Evolutionary conservation across 2,797 vertebrate species (phyloP).

Genomic region (Micrastur ruficollis): DNA sequence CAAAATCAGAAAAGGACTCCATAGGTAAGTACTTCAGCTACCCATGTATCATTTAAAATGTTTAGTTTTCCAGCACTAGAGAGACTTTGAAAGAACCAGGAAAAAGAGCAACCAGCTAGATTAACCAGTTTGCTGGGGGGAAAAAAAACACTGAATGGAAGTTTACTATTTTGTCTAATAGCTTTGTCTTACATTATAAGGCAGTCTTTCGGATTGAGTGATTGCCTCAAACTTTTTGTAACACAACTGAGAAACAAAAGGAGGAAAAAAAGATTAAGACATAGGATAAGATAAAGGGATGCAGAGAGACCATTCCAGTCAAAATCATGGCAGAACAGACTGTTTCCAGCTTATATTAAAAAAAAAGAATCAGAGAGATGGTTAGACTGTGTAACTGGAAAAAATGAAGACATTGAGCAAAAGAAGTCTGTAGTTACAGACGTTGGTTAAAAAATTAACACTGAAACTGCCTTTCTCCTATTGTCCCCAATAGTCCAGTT

Average conservation of each 20-base stretch:
- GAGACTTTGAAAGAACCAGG: background rate
- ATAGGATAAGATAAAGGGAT: background rate
- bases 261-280: background rate
- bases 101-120: background rate
- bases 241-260: background rate
- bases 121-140: background rate
- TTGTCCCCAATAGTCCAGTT: background rate
- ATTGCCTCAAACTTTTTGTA: background rate
- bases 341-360: background rate
- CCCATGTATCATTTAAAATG: background rate
- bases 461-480: background rate
- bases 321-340: background rate
- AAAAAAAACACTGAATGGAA: background rate
- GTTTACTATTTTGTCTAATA: background rate
- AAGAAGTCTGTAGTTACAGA: background rate
- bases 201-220: background rate
- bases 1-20: slow-evolving; percentile 49
- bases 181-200: background rate
- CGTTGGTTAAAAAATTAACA: background rate
- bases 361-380: background rate
- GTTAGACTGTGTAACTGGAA: background rate
- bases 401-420: background rate
- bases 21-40: slow-evolving; percentile 57
- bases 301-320: background rate
- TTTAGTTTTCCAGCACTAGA: background rate